These are phyloP conservation scores for Pseudochirops cupreus DNA, from an alignment of 2,797 vertebrate genomes.

Conservation along the genomic window DNA sequence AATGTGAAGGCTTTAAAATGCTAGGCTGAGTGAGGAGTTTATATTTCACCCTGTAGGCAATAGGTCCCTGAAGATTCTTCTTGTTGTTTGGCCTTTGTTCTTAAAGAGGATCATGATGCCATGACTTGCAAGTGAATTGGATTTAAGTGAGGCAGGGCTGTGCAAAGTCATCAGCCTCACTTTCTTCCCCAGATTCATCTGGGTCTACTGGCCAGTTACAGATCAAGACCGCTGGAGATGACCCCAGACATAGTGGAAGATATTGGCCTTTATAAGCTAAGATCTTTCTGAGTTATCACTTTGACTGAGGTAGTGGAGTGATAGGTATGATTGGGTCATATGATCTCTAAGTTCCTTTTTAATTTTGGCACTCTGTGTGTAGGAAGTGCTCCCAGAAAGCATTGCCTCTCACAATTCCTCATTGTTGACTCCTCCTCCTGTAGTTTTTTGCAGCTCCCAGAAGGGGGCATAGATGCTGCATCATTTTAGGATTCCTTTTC, in stretches of 20 bases:
- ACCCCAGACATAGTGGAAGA: too few relatives aligned
- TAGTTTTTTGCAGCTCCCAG: neutral
- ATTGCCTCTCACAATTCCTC: neutral
- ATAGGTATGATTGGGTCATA: neutral
- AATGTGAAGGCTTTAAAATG: neutral
- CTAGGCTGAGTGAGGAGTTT: neutral
- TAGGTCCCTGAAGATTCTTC: neutral
- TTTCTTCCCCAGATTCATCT: too few relatives aligned
- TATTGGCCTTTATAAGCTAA: too few relatives aligned
- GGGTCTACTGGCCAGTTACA: too few relatives aligned
- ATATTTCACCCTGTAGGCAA: neutral
- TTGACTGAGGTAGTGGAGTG: too few relatives aligned
- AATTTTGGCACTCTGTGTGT: neutral
- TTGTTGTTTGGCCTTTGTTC: too few relatives aligned
- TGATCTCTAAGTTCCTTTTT: neutral
- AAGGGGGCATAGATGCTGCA: neutral
- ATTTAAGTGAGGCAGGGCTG: too few relatives aligned
- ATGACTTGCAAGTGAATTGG: too few relatives aligned
- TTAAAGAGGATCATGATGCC: too few relatives aligned
- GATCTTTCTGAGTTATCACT: too few relatives aligned
- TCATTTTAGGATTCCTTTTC: neutral
- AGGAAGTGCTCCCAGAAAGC: neutral
- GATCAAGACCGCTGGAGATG: too few relatives aligned
- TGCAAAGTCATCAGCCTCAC: too few relatives aligned
- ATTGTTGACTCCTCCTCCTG: neutral